phyloP scores from a whole-genome alignment of 2,113 vertebrate genomes.

The Gallinago paraguaiae region DNA sequence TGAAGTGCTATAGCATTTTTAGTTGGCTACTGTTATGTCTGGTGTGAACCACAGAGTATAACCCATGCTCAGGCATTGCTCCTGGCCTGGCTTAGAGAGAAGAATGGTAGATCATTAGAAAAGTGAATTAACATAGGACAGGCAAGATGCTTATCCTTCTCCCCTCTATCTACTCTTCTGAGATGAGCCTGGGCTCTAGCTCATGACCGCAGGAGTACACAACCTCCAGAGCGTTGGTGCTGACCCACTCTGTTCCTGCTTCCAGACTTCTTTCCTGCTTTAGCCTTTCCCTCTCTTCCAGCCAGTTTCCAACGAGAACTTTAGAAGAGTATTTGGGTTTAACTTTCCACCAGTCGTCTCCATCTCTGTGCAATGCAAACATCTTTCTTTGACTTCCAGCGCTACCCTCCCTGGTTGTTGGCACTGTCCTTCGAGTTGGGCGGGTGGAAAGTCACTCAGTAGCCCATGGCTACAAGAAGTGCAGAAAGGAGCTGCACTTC shows the following conservation, averaged over 20 bases:
- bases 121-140: not conserved
- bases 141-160: not conserved
- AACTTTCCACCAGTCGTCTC: conserved; percentile 70
- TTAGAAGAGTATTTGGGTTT: conserved; percentile 73
- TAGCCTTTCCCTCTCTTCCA: conserved; percentile 81
- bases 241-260: not conserved
- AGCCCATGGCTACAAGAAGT: not conserved
- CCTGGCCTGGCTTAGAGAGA: not conserved
- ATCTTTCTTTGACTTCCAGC: not conserved
- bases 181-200: not conserved
- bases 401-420: not conserved
- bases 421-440: not conserved
- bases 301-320: conserved; percentile 83
- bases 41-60: not conserved
- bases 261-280: not conserved
- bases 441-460: not conserved
- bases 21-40: not conserved
- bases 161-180: not conserved
- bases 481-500: not conserved
- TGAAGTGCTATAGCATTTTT: not conserved
- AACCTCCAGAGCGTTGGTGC: not conserved
- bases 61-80: not conserved
- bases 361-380: not conserved
- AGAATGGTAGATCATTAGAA: not conserved
- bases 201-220: not conserved